Percentiles rank a stretch among this genome's conserved stretches.
phyloP scores from a whole-genome alignment of 2,113 vertebrate genomes.

The Callionymus lyra region DNA sequence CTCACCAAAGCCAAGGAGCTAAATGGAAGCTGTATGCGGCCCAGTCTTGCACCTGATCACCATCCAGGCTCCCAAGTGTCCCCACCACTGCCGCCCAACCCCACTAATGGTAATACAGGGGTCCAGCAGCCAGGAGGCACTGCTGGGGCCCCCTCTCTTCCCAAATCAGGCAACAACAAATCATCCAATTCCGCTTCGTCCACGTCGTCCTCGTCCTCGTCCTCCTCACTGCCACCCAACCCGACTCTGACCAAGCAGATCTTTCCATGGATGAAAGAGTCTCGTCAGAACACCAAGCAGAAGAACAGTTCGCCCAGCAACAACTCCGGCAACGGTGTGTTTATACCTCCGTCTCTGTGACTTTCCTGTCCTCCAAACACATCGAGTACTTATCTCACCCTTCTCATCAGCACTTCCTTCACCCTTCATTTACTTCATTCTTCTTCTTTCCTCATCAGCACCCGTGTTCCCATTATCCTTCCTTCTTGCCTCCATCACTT shows the following conservation, averaged over 20 bases:
- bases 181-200: conserved; percentile 61
- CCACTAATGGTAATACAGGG: conserved; percentile 64
- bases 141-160: conserved; percentile 34
- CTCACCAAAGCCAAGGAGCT: conserved; percentile 86
- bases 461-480: conserved; percentile 18
- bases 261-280: conserved; percentile 99
- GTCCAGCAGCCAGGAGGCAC: conserved; percentile 54
- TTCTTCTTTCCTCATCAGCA: conserved; percentile 18
- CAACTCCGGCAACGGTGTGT: conserved; percentile 78
- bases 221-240: conserved; percentile 71
- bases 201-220: conserved; percentile 33
- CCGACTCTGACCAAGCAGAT: conserved; percentile 89
- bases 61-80: conserved; percentile 77
- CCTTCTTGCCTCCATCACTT: conserved; percentile 15
- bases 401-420: not conserved
- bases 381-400: not conserved
- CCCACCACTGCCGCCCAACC: conserved; percentile 73
- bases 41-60: conserved; percentile 77
- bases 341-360: conserved; percentile 29
- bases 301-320: conserved; percentile 89
- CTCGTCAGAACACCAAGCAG: conserved; percentile 92
- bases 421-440: not conserved
- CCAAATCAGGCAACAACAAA: conserved; percentile 58
- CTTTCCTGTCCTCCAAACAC: not conserved
- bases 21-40: conserved; percentile 91